Evolutionary conservation across 2,113 vertebrate genomes (phyloP).

Genomic region (Ariopsis seemanni): DNA sequence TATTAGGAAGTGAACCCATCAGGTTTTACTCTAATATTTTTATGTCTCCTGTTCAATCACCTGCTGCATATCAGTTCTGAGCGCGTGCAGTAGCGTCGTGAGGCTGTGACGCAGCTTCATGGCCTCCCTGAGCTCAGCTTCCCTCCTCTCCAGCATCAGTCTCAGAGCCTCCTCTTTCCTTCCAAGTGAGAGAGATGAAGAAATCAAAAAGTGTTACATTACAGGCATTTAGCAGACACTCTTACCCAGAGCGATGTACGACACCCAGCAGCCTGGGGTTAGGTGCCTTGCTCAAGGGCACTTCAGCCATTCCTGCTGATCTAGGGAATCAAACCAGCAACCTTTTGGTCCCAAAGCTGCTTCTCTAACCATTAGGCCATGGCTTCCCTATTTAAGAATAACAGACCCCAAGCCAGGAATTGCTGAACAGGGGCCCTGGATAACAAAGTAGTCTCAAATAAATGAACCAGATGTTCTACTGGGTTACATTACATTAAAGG

Average conservation of each 20-base stretch:
- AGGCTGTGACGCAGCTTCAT: conserved; percentile 70
- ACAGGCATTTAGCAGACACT: too few relatives aligned
- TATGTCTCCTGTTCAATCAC: conserved; percentile 27
- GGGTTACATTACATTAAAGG: background rate
- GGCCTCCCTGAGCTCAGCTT: conserved; percentile 73
- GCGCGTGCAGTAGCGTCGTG: conserved; percentile 64
- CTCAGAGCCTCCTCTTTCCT: conserved; percentile 64
- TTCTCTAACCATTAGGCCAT: too few relatives aligned
- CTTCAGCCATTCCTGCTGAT: too few relatives aligned
- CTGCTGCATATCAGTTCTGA: conserved; percentile 68
- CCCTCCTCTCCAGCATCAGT: conserved; percentile 69
- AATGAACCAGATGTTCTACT: background rate
- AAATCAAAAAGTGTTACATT: background rate
- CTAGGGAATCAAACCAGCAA: too few relatives aligned
- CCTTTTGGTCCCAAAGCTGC: too few relatives aligned
- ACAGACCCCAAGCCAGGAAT: background rate
- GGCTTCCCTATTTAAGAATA: too few relatives aligned
- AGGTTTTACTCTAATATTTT: background rate
- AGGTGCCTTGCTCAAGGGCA: too few relatives aligned
- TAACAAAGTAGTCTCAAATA: background rate
- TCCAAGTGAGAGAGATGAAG: background rate
- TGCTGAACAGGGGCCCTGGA: background rate
- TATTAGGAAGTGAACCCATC: background rate
- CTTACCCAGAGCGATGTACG: too few relatives aligned
- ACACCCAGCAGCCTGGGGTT: too few relatives aligned